Evolutionary conservation across 2,888 invertebrate species (phyloP), one percentile per base, ranked within the genome.

Genomic region (Drosophila borborema): DNA sequence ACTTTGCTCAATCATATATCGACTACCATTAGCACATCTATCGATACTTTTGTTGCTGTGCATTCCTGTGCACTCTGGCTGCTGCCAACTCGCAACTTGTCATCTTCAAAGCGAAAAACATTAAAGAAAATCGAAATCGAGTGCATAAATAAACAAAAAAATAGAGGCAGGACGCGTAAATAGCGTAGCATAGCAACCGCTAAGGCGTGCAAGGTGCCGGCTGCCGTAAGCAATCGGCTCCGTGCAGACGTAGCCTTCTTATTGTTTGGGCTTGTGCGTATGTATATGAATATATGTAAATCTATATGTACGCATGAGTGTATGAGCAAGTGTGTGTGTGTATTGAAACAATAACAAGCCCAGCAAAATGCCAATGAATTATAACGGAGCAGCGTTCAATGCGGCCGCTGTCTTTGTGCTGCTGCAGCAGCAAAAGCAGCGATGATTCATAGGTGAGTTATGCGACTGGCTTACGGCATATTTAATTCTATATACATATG

Each of bases 381-480:
- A 68, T 72, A 88, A 86, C 72, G 86, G 76, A 76, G 71, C 81
- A 77, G 73, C 81, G 72, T 60, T 70, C 64, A 77, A 69, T 75
- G 77, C 76, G 77, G 71, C 67, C 71, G 80, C 75, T 65, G 80
- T 41, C 75, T 80, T 80, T 79, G 80, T 76, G 80, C 80, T 76
- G 79, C 79, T 62, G 62, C 64, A 49, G 48, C 67, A 67, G 72
- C 80, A 75, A 36, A 71, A 76, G 61, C 72, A 72, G 81, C 89
- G 81, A 85, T 85, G 84, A 85, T 80, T 85, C 89, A 85, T 83
- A 86, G 75, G 89, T 89, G 31, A 81, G 76, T 73, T 69, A 73
- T 76, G 78, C 65, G 69, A 51, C 68, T 63, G 74, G 67, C 70
- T 67, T 70, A 66, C 59, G 46, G 64, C 56, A 55, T 51, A 56